phyloP scores from a whole-genome alignment of 1,140 invertebrate species.

The Chymomyza costata region DNA sequence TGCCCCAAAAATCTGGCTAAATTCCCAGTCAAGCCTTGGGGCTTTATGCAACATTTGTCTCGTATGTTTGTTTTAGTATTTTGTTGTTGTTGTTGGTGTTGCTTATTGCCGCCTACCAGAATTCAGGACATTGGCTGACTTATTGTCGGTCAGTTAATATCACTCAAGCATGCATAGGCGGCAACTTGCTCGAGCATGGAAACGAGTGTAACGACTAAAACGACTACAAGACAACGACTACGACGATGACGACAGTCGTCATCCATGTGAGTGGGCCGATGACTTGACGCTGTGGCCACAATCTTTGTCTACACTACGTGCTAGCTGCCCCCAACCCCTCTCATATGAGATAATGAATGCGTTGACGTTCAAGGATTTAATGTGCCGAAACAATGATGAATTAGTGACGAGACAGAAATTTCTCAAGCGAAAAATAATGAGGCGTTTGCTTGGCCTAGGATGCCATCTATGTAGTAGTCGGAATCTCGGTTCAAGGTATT shows the following conservation, averaged over 20 bases:
- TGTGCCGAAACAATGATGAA: slow-evolving; percentile 73
- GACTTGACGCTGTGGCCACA: slow-evolving; percentile 66
- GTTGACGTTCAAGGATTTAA: slow-evolving; percentile 73
- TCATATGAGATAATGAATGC: slow-evolving; percentile 66
- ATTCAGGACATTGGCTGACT: slow-evolving; percentile 45
- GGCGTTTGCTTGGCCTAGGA: slow-evolving; percentile 36
- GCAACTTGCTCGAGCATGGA: no score
- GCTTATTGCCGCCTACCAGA: no score
- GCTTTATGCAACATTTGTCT: not conserved
- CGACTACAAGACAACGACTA: slow-evolving; percentile 46
- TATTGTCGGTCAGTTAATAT: slow-evolving; percentile 73
- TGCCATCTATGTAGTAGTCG: not conserved
- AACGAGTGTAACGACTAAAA: no score
- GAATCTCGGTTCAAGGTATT: not conserved
- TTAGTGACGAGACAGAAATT: slow-evolving; percentile 73
- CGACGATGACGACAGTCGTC: slow-evolving; percentile 34
- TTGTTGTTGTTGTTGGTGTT: no score
- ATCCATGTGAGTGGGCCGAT: slow-evolving; percentile 53
- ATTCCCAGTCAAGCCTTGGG: slow-evolving; percentile 41
- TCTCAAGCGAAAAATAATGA: slow-evolving; percentile 73
- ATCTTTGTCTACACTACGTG: slow-evolving; percentile 14
- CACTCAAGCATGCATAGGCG: slow-evolving; percentile 48
- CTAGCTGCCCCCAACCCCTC: not conserved
- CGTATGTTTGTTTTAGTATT: not conserved
- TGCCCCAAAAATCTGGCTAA: slow-evolving; percentile 51